Base-by-base conservation (phyloP, 35 echinoderm and acorn worm species). In the Apostichopus californicus region DNA sequence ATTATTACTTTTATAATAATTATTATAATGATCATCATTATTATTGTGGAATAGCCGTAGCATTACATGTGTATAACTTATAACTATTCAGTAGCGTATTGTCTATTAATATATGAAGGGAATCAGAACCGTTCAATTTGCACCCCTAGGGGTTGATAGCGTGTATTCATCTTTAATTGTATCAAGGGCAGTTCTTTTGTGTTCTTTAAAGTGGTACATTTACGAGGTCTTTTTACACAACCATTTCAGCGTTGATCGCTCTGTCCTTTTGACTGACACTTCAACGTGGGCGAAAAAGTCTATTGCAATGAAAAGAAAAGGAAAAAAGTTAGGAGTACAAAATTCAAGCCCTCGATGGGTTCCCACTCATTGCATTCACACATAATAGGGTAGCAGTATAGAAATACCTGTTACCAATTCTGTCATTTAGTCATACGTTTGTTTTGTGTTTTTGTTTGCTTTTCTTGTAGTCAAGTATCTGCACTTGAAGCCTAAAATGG, bases 321-420 rank as follows among this genome's bases (percentile, higher is more conserved):
- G 64, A 1, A 18, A 18, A 18, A 18, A 18, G 64, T 5, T 9
- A 18, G 34, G 34, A 18, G 64, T 68, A n/a, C 7, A 75, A 75
- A 75, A 75, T 75, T 4, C 6, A 7, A 75, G 7, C 12, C 58
- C 8, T 15, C 12, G 13, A 15, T 81, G 78, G 14, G 23, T 23
- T 85, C 81, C 55, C 55, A 85, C 81, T 85, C 56, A 85, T 57
- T 85, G 25, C 5, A 81, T 46, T 46, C 34, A 46, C 34, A 81
- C 13, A 81, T 81, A 25, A 81, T 46, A 55, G 28, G 12, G 9
- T 13, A 15, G 22, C 52, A 55, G 52, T 54, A 28, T 54, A 81
- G 58, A 61, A 9, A 61, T 61, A 12, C 58, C 58, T 8, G 12
- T 61, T 61, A 9, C 0, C 11, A 61, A 61, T 61, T 61, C 58